Conservation (phyloP, 53 echinoderm and acorn worm species). For the Astropecten irregularis region DNA sequence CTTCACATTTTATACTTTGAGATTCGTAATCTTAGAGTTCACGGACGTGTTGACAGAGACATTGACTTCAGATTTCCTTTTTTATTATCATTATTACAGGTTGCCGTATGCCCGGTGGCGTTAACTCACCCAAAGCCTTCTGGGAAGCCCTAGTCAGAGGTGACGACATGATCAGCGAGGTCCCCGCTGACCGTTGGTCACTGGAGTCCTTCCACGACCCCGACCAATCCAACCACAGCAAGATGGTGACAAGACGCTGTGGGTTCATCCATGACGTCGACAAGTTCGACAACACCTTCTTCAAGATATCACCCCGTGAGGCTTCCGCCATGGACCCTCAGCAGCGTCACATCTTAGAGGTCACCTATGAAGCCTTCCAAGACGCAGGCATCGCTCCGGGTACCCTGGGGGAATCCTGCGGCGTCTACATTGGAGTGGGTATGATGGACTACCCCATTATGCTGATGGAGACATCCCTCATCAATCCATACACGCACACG, state of each 20-base stretch:
- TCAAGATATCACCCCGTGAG: slow-evolving; percentile 75
- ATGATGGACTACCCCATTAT: slow-evolving; percentile 67
- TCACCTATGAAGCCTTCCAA: slow-evolving; percentile 66
- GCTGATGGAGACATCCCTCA: slow-evolving; percentile 39
- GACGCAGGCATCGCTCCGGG: slow-evolving; percentile 63
- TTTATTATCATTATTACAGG: slow-evolving; percentile 51
- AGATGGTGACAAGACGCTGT: slow-evolving; percentile 63
- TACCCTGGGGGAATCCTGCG: slow-evolving; percentile 46
- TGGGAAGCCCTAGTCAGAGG: slow-evolving; percentile 54
- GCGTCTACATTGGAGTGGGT: slow-evolving; percentile 67
- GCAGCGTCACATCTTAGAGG: slow-evolving; percentile 64
- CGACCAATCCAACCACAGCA: slow-evolving; percentile 67
- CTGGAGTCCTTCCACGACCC: slow-evolving; percentile 61
- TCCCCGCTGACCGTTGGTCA: slow-evolving; percentile 65
- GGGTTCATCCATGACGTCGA: slow-evolving; percentile 78
- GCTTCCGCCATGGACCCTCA: slow-evolving; percentile 73
- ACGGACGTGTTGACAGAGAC: too few relatives aligned
- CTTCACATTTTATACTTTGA: too few relatives aligned
- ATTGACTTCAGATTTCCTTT: too few relatives aligned
- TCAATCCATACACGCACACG: slow-evolving; percentile 63
- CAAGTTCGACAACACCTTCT: slow-evolving; percentile 90
- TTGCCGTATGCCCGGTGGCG: slow-evolving; percentile 70
- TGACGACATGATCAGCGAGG: slow-evolving; percentile 55
- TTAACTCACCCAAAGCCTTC: slow-evolving; percentile 51
- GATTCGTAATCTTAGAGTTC: too few relatives aligned